These are phyloP conservation scores for Phymatocera aterrima DNA, from an alignment of 2,888 invertebrate genomes.

Conservation along the genomic window DNA sequence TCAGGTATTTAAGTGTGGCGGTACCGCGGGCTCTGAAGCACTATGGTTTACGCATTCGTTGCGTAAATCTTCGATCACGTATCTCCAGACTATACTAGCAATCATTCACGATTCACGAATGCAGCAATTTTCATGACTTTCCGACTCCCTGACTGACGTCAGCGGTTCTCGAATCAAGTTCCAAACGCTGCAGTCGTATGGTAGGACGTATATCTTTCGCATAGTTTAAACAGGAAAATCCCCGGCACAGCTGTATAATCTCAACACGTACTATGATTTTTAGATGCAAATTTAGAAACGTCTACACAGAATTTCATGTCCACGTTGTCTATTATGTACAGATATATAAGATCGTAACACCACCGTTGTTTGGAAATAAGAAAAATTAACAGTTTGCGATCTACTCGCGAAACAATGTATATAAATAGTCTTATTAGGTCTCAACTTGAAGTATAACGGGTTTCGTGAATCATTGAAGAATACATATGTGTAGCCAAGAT, in stretches of 20 bases:
- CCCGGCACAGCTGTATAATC: too few relatives aligned
- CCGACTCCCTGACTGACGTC: neutral
- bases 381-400: neutral
- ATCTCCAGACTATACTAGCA: neutral
- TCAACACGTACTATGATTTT: too few relatives aligned
- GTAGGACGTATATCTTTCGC: too few relatives aligned
- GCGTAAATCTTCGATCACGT: neutral
- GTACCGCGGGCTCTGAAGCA: neutral
- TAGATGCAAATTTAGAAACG: too few relatives aligned
- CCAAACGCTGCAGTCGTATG: neutral
- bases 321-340: too few relatives aligned
- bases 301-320: too few relatives aligned
- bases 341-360: too few relatives aligned
- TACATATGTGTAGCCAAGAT: too few relatives aligned
- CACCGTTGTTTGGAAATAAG: too few relatives aligned
- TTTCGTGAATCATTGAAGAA: conserved; percentile 10
- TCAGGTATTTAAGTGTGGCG: too few relatives aligned
- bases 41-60: neutral
- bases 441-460: neutral
- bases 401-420: neutral
- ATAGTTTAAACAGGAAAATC: neutral
- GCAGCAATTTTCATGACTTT: neutral
- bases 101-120: neutral
- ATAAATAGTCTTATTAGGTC: neutral
- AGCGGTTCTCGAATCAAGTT: neutral